A percentile compares a stretch with the other conserved stretches of the same genome.
Conservation (phyloP, 1,140 invertebrate species). For the Brachionus koreanus region DNA sequence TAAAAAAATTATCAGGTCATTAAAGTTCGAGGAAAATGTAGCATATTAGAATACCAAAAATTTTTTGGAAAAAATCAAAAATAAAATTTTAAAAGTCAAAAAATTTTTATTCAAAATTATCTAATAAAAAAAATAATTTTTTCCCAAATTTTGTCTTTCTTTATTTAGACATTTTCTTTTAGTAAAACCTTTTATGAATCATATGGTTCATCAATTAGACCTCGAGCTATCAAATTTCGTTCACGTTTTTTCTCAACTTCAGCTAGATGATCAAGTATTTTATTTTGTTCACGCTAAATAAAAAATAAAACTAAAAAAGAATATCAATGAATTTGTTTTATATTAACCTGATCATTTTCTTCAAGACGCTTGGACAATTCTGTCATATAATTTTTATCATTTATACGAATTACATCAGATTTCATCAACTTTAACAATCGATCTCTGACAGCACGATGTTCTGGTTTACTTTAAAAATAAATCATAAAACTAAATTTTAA, state of each 20-base stretch:
- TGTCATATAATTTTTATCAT: conserved; percentile 32
- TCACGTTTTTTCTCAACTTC: conserved; percentile 12
- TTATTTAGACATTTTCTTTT: neutral
- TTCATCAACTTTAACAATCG: conserved; percentile 31
- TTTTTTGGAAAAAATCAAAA: too few relatives aligned
- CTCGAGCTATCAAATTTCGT: conserved; percentile 15
- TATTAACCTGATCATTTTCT: conserved; percentile 19
- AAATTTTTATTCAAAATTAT: too few relatives aligned
- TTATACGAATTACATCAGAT: conserved; percentile 29
- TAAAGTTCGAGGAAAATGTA: too few relatives aligned
- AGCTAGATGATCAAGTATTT: neutral
- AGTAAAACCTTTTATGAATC: neutral
- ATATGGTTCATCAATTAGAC: conserved; percentile 16
- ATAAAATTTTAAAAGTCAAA: too few relatives aligned
- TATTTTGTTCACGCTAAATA: neutral
- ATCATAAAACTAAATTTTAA: neutral
- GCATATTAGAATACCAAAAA: too few relatives aligned
- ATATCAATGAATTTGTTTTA: neutral
- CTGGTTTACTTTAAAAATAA: conserved; percentile 17
- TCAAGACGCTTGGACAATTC: conserved; percentile 8
- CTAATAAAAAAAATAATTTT: too few relatives aligned
- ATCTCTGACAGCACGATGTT: conserved; percentile 5
- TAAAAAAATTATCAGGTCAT: too few relatives aligned
- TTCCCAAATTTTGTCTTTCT: neutral
- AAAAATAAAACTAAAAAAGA: neutral